Base-by-base conservation (phyloP, 2,888 invertebrate species). In the Diaphora mendica region DNA sequence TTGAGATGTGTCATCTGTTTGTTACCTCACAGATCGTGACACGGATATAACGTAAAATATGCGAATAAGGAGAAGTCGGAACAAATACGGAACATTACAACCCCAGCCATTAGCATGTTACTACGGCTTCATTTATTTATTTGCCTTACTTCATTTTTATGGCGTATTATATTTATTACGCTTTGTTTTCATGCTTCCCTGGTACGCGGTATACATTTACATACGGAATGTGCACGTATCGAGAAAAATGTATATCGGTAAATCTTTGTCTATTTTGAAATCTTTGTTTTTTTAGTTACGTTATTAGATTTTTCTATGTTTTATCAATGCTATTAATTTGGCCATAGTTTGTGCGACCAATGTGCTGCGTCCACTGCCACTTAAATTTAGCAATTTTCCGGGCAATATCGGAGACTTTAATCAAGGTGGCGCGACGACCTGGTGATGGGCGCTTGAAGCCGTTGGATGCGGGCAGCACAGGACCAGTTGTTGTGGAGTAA, bases 101-200 rank as follows among this genome's bases (percentile, higher is more conserved):
- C 64, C 55, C 68, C 30, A 64, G 48, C 64, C 65, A 73, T 73
- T 74, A 74, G 71, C 71, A 68, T 74, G 42, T 64, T 74, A 71
- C 68, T 51, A 64, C 51, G 33, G 65, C 65, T 74, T 68, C 68
- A 68, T 68, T 71, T 64, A 71, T 71, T 71, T 74, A 74, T 71
- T 71, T 74, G 67, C 64, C 70, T 70, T 70, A 74, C 67, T 67
- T 62, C 66, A 67, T 67, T 74, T 74, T 70, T 74, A 74, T 71
- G 42, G 64, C 64, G 13, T 23, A 42, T 55, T 74, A 71, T 74
- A 48, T 70, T 67, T 74, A 68, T 74, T 44, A 68, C 71, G 39
- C 67, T 64, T 67, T 59, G 51, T 71, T n/a, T 74, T 74, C 68
- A 71, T 74, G 70, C 26, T 71, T 39, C 15, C 70, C 67, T 74